Evolutionary conservation across 2,797 vertebrate species (phyloP).

Genomic region (Heteromormyrus szaboi): DNA sequence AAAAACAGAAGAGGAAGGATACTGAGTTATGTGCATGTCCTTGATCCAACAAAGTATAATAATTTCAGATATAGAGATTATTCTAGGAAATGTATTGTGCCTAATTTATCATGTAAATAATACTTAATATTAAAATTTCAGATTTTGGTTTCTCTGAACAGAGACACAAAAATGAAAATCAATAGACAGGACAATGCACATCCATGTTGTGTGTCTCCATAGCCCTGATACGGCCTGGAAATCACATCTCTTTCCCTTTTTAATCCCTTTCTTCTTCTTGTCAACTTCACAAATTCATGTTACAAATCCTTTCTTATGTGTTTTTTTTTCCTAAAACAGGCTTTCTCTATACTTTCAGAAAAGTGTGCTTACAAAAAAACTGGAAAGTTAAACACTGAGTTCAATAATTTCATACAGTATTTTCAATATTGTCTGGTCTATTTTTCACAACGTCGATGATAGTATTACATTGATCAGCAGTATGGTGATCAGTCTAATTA

Average conservation of each 20-base stretch:
- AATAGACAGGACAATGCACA: background rate
- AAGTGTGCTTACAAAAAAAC: background rate
- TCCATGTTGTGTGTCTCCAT: background rate
- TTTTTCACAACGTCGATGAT: background rate
- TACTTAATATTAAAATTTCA: background rate
- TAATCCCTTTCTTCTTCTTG: background rate
- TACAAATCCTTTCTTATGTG: background rate
- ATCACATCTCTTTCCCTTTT: background rate
- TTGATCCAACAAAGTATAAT: background rate
- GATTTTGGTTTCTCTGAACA: background rate
- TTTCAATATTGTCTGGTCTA: background rate
- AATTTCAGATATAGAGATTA: background rate
- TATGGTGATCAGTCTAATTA: background rate
- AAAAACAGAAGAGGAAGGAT: background rate
- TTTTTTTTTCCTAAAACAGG: background rate
- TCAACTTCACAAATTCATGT: background rate
- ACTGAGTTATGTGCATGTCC: background rate
- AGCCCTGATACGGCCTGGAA: background rate
- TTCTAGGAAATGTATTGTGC: background rate
- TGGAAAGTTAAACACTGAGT: background rate
- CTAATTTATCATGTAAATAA: background rate
- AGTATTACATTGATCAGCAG: background rate
- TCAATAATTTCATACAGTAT: background rate
- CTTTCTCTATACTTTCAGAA: background rate
- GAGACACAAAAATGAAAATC: background rate